Conservation (phyloP, 2,113 vertebrate species). For the Bubalus kerabau region DNA sequence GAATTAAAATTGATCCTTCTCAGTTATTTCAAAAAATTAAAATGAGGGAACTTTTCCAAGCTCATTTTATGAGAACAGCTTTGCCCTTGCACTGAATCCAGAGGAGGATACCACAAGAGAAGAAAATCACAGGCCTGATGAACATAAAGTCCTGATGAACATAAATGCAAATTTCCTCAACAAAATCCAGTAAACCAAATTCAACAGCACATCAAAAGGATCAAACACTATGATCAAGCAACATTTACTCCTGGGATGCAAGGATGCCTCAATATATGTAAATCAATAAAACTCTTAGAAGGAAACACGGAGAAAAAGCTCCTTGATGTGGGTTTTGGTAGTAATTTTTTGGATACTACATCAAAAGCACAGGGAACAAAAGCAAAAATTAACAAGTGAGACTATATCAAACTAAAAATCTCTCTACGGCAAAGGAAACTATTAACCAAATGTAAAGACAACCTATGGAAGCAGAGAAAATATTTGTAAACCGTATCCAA, state of each 20-base stretch:
- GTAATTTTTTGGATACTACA: background rate
- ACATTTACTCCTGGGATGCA: background rate
- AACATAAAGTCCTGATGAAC: background rate
- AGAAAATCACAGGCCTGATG: background rate
- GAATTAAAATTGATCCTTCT: background rate
- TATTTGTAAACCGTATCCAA: background rate
- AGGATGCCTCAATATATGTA: background rate
- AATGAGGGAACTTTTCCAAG: background rate
- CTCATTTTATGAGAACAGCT: background rate
- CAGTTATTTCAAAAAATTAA: background rate
- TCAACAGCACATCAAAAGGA: background rate
- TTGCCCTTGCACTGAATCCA: background rate
- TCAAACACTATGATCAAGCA: background rate
- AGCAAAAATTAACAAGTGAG: background rate
- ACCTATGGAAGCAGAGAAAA: background rate
- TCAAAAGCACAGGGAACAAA: background rate
- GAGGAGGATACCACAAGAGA: background rate
- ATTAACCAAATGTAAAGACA: background rate
- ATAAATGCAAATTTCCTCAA: background rate
- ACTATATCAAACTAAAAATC: background rate
- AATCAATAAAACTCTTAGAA: background rate
- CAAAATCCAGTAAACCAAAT: background rate
- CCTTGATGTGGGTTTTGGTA: background rate
- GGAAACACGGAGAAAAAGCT: background rate
- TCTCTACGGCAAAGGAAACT: background rate